phyloP scores from a whole-genome alignment of 1,140 invertebrate species.

The Globodera ellingtonae region DNA sequence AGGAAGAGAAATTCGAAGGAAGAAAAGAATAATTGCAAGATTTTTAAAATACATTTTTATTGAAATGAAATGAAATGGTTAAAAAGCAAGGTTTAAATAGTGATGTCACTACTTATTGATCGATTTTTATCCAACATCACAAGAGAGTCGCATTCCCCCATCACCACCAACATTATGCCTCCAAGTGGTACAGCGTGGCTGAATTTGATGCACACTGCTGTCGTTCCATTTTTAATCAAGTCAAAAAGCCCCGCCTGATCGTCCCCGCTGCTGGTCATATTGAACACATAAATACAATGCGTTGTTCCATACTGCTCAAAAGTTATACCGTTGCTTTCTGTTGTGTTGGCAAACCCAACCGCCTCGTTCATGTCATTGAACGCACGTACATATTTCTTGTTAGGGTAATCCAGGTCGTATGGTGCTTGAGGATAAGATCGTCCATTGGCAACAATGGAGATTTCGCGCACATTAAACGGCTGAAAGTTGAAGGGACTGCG shows the following conservation, averaged over 20 bases:
- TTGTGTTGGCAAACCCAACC: conserved; percentile 13
- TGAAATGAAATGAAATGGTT: neutral
- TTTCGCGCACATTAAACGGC: conserved; percentile 31
- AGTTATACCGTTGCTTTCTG: neutral
- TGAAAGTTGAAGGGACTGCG: conserved; percentile 32
- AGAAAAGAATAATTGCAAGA: neutral
- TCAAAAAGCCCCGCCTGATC: conserved; percentile 22
- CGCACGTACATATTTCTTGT: conserved; percentile 21
- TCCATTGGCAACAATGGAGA: conserved; percentile 11
- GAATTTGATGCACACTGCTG: conserved; percentile 28
- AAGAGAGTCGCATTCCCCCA: conserved; percentile 1
- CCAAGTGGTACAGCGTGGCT: conserved; percentile 19
- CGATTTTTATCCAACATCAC: conserved; percentile 24
- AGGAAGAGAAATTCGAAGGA: neutral
- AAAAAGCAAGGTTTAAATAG: neutral
- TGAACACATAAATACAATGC: neutral
- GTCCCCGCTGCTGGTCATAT: conserved; percentile 15
- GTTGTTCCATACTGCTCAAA: neutral
- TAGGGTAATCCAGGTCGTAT: conserved; percentile 28
- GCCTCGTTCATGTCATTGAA: conserved; percentile 30
- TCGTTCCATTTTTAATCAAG: conserved; percentile 28
- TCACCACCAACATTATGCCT: conserved; percentile 23
- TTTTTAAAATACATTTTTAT: neutral
- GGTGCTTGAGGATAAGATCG: conserved; percentile 9
- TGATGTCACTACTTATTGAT: neutral